phyloP scores from a whole-genome alignment of 2,797 vertebrate species.

The Anolis apletophallus region DNA sequence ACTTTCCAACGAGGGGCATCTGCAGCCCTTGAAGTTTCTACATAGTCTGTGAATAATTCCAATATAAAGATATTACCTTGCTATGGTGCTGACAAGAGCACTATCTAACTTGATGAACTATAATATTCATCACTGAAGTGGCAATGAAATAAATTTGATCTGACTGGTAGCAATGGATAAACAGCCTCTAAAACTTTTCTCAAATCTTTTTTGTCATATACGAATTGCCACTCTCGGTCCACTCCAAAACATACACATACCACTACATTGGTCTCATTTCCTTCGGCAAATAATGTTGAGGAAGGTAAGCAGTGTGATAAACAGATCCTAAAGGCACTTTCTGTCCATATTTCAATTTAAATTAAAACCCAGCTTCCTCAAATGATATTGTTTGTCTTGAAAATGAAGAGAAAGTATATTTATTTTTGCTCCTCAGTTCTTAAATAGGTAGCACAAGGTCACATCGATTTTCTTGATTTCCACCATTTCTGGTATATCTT shows the following conservation, averaged over 20 bases:
- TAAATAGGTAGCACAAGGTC: not conserved
- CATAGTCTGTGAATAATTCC: conserved; percentile 8
- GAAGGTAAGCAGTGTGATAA: conserved; percentile 37
- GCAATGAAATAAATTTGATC: conserved; percentile 45
- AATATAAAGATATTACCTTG: conserved; percentile 32
- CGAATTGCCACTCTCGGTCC: conserved; percentile 51
- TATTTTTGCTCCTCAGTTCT: not conserved
- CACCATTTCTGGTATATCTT: too few species aligned
- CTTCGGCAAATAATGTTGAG: conserved; percentile 55
- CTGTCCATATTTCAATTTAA: conserved; percentile 43
- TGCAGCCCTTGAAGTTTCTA: not conserved
- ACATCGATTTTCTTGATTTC: not conserved
- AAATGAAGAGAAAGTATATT: conserved; percentile 14
- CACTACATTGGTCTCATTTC: conserved; percentile 50
- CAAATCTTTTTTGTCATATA: conserved; percentile 56
- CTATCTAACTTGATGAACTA: conserved; percentile 33
- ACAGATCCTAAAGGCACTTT: conserved; percentile 25
- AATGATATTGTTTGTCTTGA: conserved; percentile 46
- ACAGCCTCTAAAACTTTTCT: conserved; percentile 48
- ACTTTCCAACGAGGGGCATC: conserved; percentile 2
- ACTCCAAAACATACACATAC: conserved; percentile 40
- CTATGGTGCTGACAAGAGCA: conserved; percentile 57
- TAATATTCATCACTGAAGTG: conserved; percentile 25
- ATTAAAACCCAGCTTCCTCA: conserved; percentile 32
- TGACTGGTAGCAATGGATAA: conserved; percentile 39